Evolutionary conservation across 2,797 vertebrate genomes (phyloP), one percentile per base, ranked within the genome.

Genomic region (Urophycis tenuis): DNA sequence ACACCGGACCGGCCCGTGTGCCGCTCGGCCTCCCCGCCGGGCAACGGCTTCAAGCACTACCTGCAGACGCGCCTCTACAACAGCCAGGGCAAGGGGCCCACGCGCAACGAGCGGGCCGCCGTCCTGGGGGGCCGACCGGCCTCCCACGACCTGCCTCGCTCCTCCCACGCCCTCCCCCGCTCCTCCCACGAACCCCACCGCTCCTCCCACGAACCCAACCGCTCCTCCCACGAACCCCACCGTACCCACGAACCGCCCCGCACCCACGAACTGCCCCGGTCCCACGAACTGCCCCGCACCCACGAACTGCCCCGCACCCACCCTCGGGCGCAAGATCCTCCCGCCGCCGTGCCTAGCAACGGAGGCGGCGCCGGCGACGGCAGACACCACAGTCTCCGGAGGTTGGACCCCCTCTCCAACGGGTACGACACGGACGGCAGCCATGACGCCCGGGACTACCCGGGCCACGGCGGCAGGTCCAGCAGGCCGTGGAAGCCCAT

Each of bases 341-440:
- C 86, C 34, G n/a, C 60, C n/a, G 81, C 12, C 83, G 81, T 77
- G 81, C 90, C 87, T 30, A 29, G 9, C n/a, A 22, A 19, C 17
- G 45, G 45, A 91, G 86, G 34, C 0, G 9, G 30, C 2, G 67
- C 25, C 9, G 3, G 79, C 17, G 80, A 72, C 7, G 78, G 75
- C 17, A 75, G 77, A 35, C 83, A 81, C 8, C 6, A 74, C 17
- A 75, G 87, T 75, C 91, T 86, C 35, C 87, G 79, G 25, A 78
- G 60, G 60, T 2, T 81, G 15, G 86, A 92, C 10, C 90, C 91
- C 0, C 67, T 81, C 2, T 32, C 87, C 75, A 91, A 95, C 7
- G 96, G 96, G 15, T 97, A 96, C 0, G 96, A 98, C 2, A 97
- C 96, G 0, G 97, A 98, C 86, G 93, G 95, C 88, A 97, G 96